phyloP scores from a whole-genome alignment of 2,113 vertebrate genomes.

The Corynorhinus townsendii region DNA sequence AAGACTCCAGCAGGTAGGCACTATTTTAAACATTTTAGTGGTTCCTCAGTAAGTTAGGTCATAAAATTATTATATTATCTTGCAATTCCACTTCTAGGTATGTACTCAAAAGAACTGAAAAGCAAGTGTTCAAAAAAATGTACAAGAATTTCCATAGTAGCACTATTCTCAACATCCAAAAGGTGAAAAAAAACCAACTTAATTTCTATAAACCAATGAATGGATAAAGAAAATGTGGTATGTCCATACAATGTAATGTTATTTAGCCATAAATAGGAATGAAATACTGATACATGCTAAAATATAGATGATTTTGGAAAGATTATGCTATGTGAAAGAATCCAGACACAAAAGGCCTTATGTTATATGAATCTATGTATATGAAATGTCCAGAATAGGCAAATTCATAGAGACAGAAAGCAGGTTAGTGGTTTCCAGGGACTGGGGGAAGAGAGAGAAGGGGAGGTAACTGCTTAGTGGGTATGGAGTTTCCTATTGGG shows the following conservation, averaged over 20 bases:
- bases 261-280: not conserved
- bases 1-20: not conserved
- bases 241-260: not conserved
- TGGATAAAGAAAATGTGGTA: not conserved
- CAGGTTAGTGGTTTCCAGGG: not conserved
- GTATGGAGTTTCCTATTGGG: not conserved
- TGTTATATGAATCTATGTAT: not conserved
- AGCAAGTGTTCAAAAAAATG: not conserved
- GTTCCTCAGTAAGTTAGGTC: not conserved
- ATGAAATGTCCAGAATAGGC: not conserved
- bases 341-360: not conserved
- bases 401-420: not conserved
- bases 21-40: not conserved
- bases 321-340: not conserved
- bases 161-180: not conserved
- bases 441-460: not conserved
- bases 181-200: not conserved
- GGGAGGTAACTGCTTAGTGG: not conserved
- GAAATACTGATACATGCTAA: not conserved
- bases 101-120: slow-evolving; percentile 5
- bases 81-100: not conserved
- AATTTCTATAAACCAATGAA: not conserved
- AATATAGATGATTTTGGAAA: not conserved
- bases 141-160: not conserved
- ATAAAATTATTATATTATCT: not conserved